These are phyloP conservation scores for Amazonetta brasiliensis DNA, from an alignment of 2,797 vertebrate genomes.

Conservation along the genomic window DNA sequence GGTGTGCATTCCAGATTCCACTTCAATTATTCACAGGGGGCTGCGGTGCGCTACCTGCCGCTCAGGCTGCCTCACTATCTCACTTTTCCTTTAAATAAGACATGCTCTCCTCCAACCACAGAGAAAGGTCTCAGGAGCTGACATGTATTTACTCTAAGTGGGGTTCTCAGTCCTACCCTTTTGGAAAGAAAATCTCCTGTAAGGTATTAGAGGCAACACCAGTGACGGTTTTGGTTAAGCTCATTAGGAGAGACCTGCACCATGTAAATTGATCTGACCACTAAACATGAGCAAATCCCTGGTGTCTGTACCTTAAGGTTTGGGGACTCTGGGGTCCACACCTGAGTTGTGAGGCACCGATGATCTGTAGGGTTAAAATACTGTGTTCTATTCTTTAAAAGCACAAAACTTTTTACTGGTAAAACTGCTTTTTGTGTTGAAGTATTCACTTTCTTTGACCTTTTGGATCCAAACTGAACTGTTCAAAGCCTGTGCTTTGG, in stretches of 20 bases:
- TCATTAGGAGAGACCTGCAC: background rate
- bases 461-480: background rate
- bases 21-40: constrained; percentile 64
- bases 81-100: constrained; percentile 70
- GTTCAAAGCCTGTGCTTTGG: background rate
- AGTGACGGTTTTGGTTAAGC: background rate
- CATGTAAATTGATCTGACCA: background rate
- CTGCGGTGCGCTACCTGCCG: constrained; percentile 39
- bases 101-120: constrained; percentile 34
- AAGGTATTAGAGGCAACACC: background rate
- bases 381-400: background rate
- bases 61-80: constrained; percentile 42
- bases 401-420: background rate
- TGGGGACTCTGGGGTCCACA: background rate
- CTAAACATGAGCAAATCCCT: background rate
- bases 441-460: background rate
- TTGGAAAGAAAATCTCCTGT: background rate
- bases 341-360: background rate
- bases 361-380: background rate
- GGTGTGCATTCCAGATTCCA: constrained; percentile 72
- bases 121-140: background rate
- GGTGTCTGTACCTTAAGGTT: background rate
- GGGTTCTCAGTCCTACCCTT: background rate
- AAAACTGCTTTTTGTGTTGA: background rate
- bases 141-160: constrained; percentile 37